Evolutionary conservation across 1,140 invertebrate species (phyloP).

Genomic region (Pseudomyrmex pallidus): DNA sequence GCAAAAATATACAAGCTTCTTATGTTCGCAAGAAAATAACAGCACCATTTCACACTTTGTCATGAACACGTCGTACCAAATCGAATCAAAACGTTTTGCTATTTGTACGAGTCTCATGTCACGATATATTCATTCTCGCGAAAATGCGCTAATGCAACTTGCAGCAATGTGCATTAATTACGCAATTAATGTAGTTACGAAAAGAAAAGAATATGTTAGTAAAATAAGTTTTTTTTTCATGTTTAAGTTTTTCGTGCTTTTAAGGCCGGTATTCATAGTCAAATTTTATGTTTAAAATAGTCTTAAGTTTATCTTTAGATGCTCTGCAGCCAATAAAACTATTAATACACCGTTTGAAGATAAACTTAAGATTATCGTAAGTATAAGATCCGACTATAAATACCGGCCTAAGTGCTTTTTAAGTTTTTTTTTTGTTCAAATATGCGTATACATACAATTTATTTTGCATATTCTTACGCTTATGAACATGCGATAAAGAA

Average conservation of each 20-base stretch:
- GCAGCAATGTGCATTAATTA: slow-evolving; percentile 65
- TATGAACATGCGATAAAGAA: slow-evolving; percentile 65
- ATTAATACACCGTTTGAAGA: no score
- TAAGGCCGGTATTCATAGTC: no score
- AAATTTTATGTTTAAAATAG: no score
- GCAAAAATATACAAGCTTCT: slow-evolving; percentile 84
- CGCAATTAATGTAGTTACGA: slow-evolving; percentile 51
- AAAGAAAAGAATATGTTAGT: slow-evolving; percentile 51
- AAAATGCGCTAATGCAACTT: slow-evolving; percentile 56
- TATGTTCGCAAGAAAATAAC: slow-evolving; percentile 82
- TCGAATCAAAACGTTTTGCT: slow-evolving; percentile 55
- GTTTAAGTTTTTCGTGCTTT: no score
- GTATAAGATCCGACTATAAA: no score
- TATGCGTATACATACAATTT: slow-evolving; percentile 37
- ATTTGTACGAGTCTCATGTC: slow-evolving; percentile 63
- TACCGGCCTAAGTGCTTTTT: no score
- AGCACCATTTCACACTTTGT: slow-evolving; percentile 78
- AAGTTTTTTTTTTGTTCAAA: background rate
- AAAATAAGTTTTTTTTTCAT: slow-evolving; percentile 60
- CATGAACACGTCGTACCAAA: slow-evolving; percentile 40
- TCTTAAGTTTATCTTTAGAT: no score
- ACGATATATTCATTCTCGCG: slow-evolving; percentile 55
- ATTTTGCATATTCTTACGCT: slow-evolving; percentile 45
- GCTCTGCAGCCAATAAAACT: no score
- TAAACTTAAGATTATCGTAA: no score